These are phyloP conservation scores for Callionymus lyra DNA, from an alignment of 2,113 vertebrate genomes.

Conservation along the genomic window DNA sequence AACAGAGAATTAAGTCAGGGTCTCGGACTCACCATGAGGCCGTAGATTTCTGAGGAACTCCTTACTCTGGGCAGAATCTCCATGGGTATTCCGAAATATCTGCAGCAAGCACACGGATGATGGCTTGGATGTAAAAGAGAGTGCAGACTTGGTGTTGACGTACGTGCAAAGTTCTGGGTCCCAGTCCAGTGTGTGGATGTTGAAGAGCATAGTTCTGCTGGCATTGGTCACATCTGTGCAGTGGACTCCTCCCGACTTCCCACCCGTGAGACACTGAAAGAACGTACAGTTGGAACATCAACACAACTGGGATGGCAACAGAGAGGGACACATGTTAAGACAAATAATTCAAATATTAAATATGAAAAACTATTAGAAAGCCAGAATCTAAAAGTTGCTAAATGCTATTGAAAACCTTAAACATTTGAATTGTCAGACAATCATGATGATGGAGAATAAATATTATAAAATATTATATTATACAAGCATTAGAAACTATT, in stretches of 20 bases:
- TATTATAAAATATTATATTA: no score
- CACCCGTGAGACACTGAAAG: slow-evolving; percentile 84
- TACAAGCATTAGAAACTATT: no score
- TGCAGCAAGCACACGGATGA: slow-evolving; percentile 23
- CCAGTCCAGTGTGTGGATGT: slow-evolving; percentile 89
- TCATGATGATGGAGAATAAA: no score
- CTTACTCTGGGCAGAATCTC: slow-evolving; percentile 82
- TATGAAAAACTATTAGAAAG: no score
- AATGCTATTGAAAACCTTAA: no score
- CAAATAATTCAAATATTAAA: no score
- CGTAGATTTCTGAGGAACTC: slow-evolving; percentile 93
- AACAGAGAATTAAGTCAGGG: neutral
- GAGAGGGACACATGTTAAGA: no score
- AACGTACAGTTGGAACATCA: neutral
- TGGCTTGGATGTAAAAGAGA: no score
- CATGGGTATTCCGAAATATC: slow-evolving; percentile 91
- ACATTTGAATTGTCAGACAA: no score
- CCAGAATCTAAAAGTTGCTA: no score
- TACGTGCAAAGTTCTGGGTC: slow-evolving; percentile 88
- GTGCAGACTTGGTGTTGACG: slow-evolving; percentile 15
- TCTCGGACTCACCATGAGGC: slow-evolving; percentile 74
- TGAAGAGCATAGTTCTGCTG: slow-evolving; percentile 89
- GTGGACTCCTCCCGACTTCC: slow-evolving; percentile 82
- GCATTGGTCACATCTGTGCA: slow-evolving; percentile 92
- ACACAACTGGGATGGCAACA: no score